Conservation (phyloP, 1,140 invertebrate genomes). For the Drosophila lini region DNA sequence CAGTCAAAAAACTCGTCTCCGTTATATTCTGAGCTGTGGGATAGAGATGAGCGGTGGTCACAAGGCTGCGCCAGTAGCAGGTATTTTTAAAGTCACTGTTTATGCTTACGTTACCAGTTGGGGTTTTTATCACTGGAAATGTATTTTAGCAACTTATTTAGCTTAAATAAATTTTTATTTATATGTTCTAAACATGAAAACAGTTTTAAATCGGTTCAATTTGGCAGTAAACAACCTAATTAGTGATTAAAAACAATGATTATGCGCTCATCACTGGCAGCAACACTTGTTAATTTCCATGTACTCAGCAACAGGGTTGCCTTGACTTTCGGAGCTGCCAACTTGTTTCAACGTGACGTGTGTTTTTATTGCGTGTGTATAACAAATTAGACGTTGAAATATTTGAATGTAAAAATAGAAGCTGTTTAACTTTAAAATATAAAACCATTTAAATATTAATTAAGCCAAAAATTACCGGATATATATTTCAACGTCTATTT, state of each 20-base stretch:
- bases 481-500: too few species aligned
- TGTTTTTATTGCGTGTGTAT: slow-evolving; percentile 20
- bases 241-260: background rate
- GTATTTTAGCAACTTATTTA: too few species aligned
- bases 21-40: slow-evolving; percentile 26
- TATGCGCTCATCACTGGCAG: slow-evolving; percentile 21
- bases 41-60: slow-evolving; percentile 20
- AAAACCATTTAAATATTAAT: too few species aligned
- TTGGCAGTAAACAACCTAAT: too few species aligned
- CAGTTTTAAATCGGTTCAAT: too few species aligned
- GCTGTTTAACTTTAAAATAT: too few species aligned
- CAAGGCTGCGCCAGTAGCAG: slow-evolving; percentile 1
- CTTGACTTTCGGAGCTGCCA: slow-evolving; percentile 54
- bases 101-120: background rate
- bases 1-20: slow-evolving; percentile 26
- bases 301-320: slow-evolving; percentile 53
- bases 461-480: too few species aligned
- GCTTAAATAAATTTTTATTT: background rate
- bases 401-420: background rate
- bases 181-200: too few species aligned
- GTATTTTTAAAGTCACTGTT: slow-evolving; percentile 30
- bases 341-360: slow-evolving; percentile 57
- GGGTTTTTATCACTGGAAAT: background rate
- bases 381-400: slow-evolving; percentile 1
- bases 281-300: slow-evolving; percentile 56